A percentile compares a stretch with the other conserved stretches of the same genome.
Conservation (phyloP, 2,113 vertebrate genomes). For the Pachypanchax playfairii region DNA sequence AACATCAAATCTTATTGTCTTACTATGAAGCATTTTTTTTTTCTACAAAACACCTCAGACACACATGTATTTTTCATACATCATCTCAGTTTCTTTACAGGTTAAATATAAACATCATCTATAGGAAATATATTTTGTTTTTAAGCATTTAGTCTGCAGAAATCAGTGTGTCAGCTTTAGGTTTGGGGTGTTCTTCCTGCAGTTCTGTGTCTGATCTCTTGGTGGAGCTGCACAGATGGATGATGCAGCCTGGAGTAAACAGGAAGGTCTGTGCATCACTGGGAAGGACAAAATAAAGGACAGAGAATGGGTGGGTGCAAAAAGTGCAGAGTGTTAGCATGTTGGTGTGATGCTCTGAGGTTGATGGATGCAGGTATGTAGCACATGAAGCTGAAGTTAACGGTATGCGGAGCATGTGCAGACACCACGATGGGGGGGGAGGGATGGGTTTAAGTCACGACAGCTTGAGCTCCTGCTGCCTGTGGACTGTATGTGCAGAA, state of each 20-base stretch:
- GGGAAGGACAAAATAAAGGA: conserved; percentile 68
- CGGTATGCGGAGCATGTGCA: conserved; percentile 28
- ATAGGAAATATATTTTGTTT: neutral
- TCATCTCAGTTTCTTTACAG: neutral
- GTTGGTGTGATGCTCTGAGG: neutral
- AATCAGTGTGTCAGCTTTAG: neutral
- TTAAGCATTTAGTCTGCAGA: neutral
- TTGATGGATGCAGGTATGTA: neutral
- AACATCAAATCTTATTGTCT: conserved; percentile 18
- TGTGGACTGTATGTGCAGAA: neutral
- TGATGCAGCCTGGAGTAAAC: conserved; percentile 42
- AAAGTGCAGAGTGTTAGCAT: neutral
- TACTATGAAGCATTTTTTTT: neutral
- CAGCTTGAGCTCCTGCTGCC: conserved; percentile 30
- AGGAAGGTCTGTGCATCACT: conserved; percentile 54
- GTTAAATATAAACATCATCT: neutral
- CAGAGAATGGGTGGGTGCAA: conserved; percentile 14
- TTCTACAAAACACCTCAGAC: neutral
- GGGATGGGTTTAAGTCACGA: conserved; percentile 41
- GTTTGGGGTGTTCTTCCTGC: conserved; percentile 21
- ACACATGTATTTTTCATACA: neutral
- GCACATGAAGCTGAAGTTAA: neutral
- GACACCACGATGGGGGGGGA: conserved; percentile 4
- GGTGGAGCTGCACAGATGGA: conserved; percentile 62
- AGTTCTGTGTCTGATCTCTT: conserved; percentile 23